phyloP scores from a whole-genome alignment of 2,113 vertebrate species.

The Antechinus stuartii region DNA sequence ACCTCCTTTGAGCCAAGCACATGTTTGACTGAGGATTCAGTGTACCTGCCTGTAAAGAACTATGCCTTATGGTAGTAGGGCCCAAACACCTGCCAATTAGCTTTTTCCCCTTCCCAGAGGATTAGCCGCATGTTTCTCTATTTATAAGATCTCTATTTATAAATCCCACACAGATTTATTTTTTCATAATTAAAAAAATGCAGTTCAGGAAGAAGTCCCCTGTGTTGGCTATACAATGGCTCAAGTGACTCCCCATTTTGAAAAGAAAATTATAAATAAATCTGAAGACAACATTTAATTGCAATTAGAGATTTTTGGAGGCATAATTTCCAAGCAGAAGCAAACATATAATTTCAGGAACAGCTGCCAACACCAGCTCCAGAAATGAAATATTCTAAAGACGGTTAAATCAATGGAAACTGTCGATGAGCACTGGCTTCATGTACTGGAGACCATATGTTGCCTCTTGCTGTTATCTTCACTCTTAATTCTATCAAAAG shows the following conservation, averaged over 20 bases:
- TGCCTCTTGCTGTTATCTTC: background rate
- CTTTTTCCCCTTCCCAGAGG: background rate
- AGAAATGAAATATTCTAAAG: slow-evolving; percentile 10
- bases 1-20: background rate
- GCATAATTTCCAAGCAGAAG: slow-evolving; percentile 53
- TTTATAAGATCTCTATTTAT: background rate
- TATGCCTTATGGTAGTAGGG: background rate
- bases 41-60: background rate
- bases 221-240: slow-evolving; percentile 54
- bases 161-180: background rate
- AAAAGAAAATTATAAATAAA: slow-evolving; percentile 67
- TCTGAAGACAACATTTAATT: slow-evolving; percentile 65
- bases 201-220: slow-evolving; percentile 38
- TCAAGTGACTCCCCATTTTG: slow-evolving; percentile 52
- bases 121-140: background rate
- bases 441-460: background rate
- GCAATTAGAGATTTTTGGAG: slow-evolving; percentile 58
- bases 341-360: slow-evolving; percentile 41
- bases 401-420: background rate
- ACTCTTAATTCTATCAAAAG: background rate
- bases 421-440: background rate
- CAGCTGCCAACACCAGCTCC: slow-evolving; percentile 40
- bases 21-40: background rate
- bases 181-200: slow-evolving; percentile 31
- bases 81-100: background rate